Percentiles rank a stretch among this genome's conserved stretches.
phyloP scores from a whole-genome alignment of 2,888 invertebrate genomes.

The Euclidia mi region DNA sequence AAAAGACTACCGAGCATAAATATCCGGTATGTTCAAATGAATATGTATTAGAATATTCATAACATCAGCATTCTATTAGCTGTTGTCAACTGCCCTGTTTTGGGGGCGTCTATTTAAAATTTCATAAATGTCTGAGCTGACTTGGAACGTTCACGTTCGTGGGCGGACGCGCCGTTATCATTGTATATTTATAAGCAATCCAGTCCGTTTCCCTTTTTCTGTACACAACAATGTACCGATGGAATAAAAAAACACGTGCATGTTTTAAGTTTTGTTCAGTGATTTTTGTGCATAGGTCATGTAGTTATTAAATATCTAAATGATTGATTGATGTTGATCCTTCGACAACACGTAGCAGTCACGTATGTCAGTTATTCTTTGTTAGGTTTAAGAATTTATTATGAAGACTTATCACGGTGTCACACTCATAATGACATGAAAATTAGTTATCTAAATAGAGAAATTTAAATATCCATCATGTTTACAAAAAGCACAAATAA shows the following conservation, averaged over 20 bases:
- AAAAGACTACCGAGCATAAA: constrained; percentile 6
- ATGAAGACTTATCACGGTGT: too few species aligned
- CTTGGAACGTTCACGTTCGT: constrained; percentile 58
- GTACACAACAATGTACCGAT: constrained; percentile 56
- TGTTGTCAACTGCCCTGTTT: constrained; percentile 44
- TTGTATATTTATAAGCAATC: constrained; percentile 74
- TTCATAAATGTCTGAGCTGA: constrained; percentile 64
- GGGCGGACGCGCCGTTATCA: constrained; percentile 46
- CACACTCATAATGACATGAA: too few species aligned
- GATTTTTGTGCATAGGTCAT: too few species aligned
- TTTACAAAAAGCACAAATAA: too few species aligned
- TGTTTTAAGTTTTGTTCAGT: background rate
- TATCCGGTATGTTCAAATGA: constrained; percentile 1
- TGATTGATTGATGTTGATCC: too few species aligned
- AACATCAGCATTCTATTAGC: constrained; percentile 36
- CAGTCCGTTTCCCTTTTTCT: constrained; percentile 48
- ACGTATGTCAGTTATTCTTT: too few species aligned
- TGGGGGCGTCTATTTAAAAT: constrained; percentile 60
- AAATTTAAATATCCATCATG: too few species aligned
- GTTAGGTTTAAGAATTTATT: too few species aligned
- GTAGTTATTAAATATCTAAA: too few species aligned
- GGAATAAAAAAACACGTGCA: constrained; percentile 42
- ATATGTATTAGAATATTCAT: constrained; percentile 34
- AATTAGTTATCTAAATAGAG: too few species aligned
- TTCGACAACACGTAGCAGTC: too few species aligned